A percentile compares a stretch with the other conserved stretches of the same genome.
Evolutionary conservation across 2,113 vertebrate species (phyloP).

Genomic region (Corythornis cristatus): DNA sequence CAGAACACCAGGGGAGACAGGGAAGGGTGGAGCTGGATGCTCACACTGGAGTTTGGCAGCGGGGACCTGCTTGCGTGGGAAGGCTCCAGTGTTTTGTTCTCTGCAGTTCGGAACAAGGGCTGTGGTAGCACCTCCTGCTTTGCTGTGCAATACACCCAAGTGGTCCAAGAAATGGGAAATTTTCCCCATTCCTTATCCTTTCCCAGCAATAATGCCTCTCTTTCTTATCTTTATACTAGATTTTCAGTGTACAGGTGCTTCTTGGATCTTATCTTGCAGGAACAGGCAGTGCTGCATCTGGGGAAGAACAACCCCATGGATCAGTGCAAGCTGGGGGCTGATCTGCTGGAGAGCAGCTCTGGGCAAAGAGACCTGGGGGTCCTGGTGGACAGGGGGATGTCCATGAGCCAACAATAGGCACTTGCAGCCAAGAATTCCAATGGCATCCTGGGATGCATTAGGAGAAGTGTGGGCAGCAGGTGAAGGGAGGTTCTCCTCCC

Average conservation of each 20-base stretch:
- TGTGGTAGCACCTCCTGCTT: not conserved
- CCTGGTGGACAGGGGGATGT: too few species aligned
- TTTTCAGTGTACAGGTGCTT: rapidly evolving
- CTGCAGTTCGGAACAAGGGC: not conserved
- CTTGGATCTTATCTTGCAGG: not conserved
- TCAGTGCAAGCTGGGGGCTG: too few species aligned
- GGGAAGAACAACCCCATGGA: too few species aligned
- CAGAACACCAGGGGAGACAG: not conserved
- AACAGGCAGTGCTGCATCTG: not conserved
- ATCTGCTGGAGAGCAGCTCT: too few species aligned
- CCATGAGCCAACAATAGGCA: too few species aligned
- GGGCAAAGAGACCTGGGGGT: too few species aligned
- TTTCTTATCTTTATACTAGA: too few species aligned
- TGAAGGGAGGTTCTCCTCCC: too few species aligned
- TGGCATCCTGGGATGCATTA: too few species aligned
- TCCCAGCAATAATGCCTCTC: not conserved
- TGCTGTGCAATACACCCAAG: not conserved
- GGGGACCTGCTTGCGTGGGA: rapidly evolving
- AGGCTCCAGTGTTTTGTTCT: not conserved
- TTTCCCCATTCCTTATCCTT: not conserved
- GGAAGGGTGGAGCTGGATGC: not conserved
- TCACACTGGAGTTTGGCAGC: not conserved
- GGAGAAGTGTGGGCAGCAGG: too few species aligned
- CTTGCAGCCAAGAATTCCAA: too few species aligned
- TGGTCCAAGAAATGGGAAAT: rapidly evolving